Conservation (phyloP, 2,888 invertebrate genomes). For the Orthosia cruda region DNA sequence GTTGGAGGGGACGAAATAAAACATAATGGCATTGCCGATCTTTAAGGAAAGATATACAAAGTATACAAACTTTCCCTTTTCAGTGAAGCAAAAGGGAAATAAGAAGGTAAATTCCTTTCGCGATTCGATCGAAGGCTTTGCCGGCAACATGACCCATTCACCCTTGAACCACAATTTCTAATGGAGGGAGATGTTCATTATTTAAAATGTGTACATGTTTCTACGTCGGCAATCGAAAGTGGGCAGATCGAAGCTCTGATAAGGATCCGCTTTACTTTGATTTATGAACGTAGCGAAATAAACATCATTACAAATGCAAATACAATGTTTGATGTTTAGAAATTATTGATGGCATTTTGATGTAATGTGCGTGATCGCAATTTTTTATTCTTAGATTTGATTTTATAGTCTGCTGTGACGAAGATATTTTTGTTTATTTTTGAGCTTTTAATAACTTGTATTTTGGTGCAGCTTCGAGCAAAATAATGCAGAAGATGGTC, state of each 20-base stretch:
- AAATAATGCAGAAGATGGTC: background rate
- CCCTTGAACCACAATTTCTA: slow-evolving; percentile 80
- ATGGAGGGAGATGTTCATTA: slow-evolving; percentile 70
- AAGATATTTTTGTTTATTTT: background rate
- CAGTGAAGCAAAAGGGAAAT: slow-evolving; percentile 60
- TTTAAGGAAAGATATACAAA: slow-evolving; percentile 18
- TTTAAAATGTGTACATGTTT: slow-evolving; percentile 57
- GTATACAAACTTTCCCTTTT: slow-evolving; percentile 68
- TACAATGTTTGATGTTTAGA: slow-evolving; percentile 26
- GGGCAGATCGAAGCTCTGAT: slow-evolving; percentile 56
- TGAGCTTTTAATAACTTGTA: background rate
- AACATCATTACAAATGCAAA: slow-evolving; percentile 58
- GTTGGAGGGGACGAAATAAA: slow-evolving; percentile 42
- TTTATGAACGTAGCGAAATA: slow-evolving; percentile 56
- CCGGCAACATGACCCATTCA: slow-evolving; percentile 67
- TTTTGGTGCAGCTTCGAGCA: background rate
- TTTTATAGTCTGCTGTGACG: background rate
- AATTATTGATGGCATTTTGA: slow-evolving; percentile 50
- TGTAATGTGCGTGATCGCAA: slow-evolving; percentile 29
- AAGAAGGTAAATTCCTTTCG: slow-evolving; percentile 64
- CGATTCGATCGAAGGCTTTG: slow-evolving; percentile 51
- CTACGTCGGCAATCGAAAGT: slow-evolving; percentile 66
- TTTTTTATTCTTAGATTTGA: slow-evolving; percentile 12
- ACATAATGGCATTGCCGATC: slow-evolving; percentile 59
- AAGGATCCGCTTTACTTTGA: slow-evolving; percentile 60